Evolutionary conservation across 2,888 invertebrate genomes (phyloP).

Genomic region (Pyrrhosoma nymphula): DNA sequence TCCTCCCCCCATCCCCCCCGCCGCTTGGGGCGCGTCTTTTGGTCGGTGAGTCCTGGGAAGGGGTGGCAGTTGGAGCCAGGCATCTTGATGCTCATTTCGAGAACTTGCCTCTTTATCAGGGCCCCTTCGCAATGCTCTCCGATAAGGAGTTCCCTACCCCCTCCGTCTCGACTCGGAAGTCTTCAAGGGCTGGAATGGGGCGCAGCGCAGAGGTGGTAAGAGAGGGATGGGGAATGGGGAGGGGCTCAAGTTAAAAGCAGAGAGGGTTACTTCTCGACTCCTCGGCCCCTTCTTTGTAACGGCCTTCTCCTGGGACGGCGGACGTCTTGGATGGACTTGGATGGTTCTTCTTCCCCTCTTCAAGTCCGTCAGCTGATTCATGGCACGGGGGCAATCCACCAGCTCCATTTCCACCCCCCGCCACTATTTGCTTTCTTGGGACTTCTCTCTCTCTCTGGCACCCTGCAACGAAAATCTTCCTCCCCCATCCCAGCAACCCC

Average conservation of each 20-base stretch:
- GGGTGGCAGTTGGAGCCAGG: background rate
- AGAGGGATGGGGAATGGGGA: background rate
- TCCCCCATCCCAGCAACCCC: background rate
- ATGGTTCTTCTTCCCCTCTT: background rate
- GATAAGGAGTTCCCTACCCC: background rate
- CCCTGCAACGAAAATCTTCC: background rate
- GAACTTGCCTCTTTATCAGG: slow-evolving; percentile 22
- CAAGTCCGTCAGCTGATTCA: background rate
- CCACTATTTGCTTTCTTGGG: background rate
- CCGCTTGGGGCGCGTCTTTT: background rate
- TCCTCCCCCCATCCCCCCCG: too few species aligned
- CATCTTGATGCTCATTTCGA: background rate
- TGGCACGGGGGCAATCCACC: background rate
- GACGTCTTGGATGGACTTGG: background rate
- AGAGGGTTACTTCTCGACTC: too few species aligned
- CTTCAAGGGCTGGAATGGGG: background rate
- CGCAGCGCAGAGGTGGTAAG: background rate
- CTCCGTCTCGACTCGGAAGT: background rate
- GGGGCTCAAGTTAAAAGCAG: too few species aligned
- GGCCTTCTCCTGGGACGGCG: too few species aligned
- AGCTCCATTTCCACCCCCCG: background rate
- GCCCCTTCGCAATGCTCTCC: background rate
- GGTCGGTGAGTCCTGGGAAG: background rate
- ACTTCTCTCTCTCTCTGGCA: background rate
- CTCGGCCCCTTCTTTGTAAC: too few species aligned